Evolutionary conservation across 2,113 vertebrate species (phyloP).

Genomic region (Sigmodon hispidus): DNA sequence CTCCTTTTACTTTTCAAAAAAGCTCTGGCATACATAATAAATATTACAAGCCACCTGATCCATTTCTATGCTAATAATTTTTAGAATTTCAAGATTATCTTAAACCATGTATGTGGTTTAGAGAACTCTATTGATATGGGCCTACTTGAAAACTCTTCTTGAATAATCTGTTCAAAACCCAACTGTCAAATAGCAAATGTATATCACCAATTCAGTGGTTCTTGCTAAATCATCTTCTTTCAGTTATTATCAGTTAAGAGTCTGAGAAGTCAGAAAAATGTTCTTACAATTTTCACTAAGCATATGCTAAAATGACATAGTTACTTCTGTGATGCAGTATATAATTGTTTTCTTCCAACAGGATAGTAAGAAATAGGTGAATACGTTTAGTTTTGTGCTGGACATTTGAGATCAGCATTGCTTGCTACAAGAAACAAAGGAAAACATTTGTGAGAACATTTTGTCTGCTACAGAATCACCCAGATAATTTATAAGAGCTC

Average conservation of each 20-base stretch:
- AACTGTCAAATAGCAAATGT: neutral
- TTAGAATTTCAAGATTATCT: neutral
- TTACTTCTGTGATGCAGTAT: neutral
- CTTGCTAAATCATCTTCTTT: neutral
- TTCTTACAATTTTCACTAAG: neutral
- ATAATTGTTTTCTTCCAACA: neutral
- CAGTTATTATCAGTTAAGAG: neutral
- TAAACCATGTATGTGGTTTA: neutral
- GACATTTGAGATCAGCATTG: neutral
- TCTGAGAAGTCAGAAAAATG: neutral
- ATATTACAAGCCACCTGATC: neutral
- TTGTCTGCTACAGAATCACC: neutral
- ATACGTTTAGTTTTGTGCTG: neutral
- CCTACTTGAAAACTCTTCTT: neutral
- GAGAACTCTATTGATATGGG: neutral
- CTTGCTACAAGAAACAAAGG: neutral
- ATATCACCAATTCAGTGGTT: fast-evolving
- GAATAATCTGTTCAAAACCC: neutral
- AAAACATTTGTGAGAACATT: neutral
- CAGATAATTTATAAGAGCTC: neutral
- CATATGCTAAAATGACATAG: neutral
- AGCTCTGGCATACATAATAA: neutral
- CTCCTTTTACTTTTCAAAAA: neutral
- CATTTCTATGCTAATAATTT: neutral
- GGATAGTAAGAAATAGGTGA: neutral